Evolutionary conservation across 2,113 vertebrate genomes (phyloP).

Genomic region (Physeter macrocephalus): DNA sequence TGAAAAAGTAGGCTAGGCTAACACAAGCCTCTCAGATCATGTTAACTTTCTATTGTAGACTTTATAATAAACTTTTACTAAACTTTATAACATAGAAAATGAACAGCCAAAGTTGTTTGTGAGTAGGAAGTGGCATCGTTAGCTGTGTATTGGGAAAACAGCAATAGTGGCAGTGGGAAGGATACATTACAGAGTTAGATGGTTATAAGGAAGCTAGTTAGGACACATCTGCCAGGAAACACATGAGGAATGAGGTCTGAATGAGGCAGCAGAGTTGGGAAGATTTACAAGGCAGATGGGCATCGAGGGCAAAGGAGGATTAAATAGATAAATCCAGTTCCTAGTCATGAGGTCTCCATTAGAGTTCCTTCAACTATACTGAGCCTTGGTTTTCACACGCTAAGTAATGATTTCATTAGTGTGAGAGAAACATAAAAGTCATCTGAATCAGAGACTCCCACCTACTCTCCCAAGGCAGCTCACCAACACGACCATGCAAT

Average conservation of each 20-base stretch:
- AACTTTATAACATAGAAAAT: background rate
- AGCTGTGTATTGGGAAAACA: background rate
- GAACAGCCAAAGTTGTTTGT: background rate
- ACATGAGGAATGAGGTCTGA: background rate
- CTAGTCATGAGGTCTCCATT: background rate
- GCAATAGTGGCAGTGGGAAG: background rate
- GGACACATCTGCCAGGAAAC: accelerated
- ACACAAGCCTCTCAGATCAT: background rate
- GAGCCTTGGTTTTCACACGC: background rate
- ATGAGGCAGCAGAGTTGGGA: background rate
- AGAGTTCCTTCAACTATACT: background rate
- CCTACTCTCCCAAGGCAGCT: background rate
- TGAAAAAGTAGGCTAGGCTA: background rate
- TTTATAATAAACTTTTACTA: background rate
- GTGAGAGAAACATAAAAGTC: background rate
- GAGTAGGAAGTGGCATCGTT: background rate
- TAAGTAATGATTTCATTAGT: background rate
- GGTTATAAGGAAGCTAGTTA: background rate
- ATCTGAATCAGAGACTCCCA: background rate
- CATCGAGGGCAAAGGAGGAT: background rate
- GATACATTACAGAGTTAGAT: background rate
- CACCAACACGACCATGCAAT: background rate
- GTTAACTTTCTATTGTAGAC: background rate
- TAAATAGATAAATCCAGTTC: background rate
- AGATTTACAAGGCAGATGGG: background rate